These are phyloP conservation scores for Polyommatus icarus DNA, from an alignment of 2,888 invertebrate species.

Conservation along the genomic window DNA sequence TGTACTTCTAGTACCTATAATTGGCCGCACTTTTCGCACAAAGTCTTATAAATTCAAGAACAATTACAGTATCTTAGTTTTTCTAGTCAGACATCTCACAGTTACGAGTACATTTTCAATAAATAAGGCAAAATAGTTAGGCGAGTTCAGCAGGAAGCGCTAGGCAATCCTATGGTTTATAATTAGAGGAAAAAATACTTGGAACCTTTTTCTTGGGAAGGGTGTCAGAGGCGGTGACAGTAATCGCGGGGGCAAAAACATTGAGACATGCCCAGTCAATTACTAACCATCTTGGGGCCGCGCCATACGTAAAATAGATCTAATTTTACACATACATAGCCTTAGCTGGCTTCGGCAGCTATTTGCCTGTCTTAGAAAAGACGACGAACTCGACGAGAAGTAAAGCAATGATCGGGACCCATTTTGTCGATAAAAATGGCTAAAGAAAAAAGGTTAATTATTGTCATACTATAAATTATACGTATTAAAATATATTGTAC, in stretches of 20 bases:
- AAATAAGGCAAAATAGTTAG: slow-evolving; percentile 11
- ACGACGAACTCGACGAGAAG: neutral
- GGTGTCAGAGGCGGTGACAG: slow-evolving; percentile 7
- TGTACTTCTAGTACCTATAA: too few relatives aligned
- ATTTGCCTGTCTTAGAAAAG: neutral
- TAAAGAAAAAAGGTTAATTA: too few relatives aligned
- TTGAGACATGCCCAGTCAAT: slow-evolving; percentile 9
- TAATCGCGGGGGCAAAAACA: slow-evolving; percentile 18
- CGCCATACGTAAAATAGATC: slow-evolving; percentile 15
- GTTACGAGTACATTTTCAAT: neutral
- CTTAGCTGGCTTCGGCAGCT: neutral
- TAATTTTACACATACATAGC: neutral
- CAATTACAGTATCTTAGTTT: neutral
- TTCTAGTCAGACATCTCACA: neutral
- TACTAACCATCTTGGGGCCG: slow-evolving; percentile 5
- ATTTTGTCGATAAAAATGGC: too few relatives aligned
- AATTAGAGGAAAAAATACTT: neutral
- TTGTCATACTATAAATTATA: too few relatives aligned
- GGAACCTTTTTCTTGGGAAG: slow-evolving; percentile 4
- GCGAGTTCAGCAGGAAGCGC: neutral
- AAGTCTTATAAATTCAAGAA: neutral
- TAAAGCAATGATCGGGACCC: too few relatives aligned
- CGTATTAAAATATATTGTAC: neutral
- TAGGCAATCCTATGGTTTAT: slow-evolving; percentile 7
- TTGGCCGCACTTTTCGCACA: too few relatives aligned